phyloP scores from a whole-genome alignment of 2,888 invertebrate species.

The Eristalis intricaria region DNA sequence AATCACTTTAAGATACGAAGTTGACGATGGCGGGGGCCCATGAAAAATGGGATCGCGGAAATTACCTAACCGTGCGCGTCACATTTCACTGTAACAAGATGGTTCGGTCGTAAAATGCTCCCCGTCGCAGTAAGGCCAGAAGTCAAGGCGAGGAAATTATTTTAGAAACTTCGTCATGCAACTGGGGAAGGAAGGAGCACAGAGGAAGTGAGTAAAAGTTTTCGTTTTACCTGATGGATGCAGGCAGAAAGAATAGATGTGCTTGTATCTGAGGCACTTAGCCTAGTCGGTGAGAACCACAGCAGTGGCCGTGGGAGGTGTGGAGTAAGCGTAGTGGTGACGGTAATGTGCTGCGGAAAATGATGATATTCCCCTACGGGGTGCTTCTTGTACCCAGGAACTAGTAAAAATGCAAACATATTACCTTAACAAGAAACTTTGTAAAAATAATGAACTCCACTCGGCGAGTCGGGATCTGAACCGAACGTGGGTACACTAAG shows the following conservation, averaged over 20 bases:
- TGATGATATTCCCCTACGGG: too few relatives aligned
- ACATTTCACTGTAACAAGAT: conserved; percentile 20
- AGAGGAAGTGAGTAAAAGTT: conserved; percentile 20
- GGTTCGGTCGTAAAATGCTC: conserved; percentile 23
- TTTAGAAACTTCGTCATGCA: conserved; percentile 27
- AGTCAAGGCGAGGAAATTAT: conserved; percentile 17
- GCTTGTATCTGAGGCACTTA: neutral
- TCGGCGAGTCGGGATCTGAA: too few relatives aligned
- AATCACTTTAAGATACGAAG: conserved; percentile 16
- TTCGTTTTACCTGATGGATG: conserved; percentile 4
- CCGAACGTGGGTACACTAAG: too few relatives aligned
- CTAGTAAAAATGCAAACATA: too few relatives aligned
- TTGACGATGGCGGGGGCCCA: conserved; percentile 8
- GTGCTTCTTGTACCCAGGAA: too few relatives aligned
- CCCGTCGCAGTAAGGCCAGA: neutral
- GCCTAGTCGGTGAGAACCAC: neutral
- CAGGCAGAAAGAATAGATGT: neutral
- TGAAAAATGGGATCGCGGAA: conserved; percentile 28
- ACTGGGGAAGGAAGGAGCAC: neutral
- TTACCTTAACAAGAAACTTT: too few relatives aligned
- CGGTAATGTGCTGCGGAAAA: too few relatives aligned
- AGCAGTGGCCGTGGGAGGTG: neutral
- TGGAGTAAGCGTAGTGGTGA: neutral
- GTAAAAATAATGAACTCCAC: too few relatives aligned
- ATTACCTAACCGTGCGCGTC: conserved; percentile 26